Conservation (phyloP, 2,888 invertebrate species). For the Habroteleia sp. region DNA sequence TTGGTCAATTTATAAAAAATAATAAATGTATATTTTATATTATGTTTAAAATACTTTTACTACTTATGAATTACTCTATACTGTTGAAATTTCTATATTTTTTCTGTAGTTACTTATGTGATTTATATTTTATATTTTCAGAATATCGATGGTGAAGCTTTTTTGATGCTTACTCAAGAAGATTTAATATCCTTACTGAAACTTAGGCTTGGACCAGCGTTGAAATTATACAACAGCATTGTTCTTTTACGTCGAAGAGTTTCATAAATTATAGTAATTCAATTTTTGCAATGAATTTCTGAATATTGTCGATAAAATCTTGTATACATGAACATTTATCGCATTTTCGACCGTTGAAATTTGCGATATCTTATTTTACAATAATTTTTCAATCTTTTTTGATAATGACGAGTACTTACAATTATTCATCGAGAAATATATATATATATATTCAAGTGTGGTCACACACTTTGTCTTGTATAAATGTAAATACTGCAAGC, state of each 20-base stretch:
- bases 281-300: conserved; percentile 26
- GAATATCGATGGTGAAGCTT: conserved; percentile 91
- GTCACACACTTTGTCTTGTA: conserved; percentile 27
- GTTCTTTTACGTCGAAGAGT: conserved; percentile 82
- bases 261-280: conserved; percentile 69
- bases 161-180: conserved; percentile 90
- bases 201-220: conserved; percentile 91
- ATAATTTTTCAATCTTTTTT: conserved; percentile 36
- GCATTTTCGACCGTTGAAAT: not conserved
- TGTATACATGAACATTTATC: conserved; percentile 16
- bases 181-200: conserved; percentile 89
- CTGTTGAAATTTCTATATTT: too few relatives aligned
- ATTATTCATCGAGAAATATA: conserved; percentile 60
- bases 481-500: conserved; percentile 52
- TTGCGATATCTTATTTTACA: conserved; percentile 39
- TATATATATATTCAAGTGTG: conserved; percentile 35
- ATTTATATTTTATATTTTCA: too few relatives aligned
- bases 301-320: too few relatives aligned
- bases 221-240: conserved; percentile 90
- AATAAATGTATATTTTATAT: too few relatives aligned
- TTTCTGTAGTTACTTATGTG: too few relatives aligned
- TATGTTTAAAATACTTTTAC: too few relatives aligned
- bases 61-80: too few relatives aligned
- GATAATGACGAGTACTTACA: conserved; percentile 48
- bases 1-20: too few relatives aligned